Conservation (phyloP, 53 echinoderm and acorn worm species). For the Apostichopus leukothele region DNA sequence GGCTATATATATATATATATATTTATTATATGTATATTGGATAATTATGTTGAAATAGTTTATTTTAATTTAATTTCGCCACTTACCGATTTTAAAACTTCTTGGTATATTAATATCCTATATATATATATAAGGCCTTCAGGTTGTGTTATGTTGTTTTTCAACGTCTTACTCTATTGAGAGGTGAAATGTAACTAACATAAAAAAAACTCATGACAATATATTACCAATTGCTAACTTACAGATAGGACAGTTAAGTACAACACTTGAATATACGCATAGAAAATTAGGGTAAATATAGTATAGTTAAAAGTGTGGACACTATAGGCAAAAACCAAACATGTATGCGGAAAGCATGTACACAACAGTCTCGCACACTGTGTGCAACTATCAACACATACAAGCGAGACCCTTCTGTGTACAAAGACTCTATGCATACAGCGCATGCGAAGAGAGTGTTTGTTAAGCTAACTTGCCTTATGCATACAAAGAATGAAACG, state of each 20-base stretch:
- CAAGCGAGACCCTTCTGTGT: slow-evolving; percentile 12
- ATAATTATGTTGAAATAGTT: too few relatives aligned
- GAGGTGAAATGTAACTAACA: slow-evolving; percentile 25
- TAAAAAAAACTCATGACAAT: not conserved
- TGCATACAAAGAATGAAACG: slow-evolving; percentile 24
- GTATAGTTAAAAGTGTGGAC: slow-evolving; percentile 45
- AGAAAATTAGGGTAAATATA: slow-evolving; percentile 38
- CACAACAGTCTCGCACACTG: not conserved
- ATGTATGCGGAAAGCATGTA: slow-evolving; percentile 24
- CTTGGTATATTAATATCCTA: not conserved
- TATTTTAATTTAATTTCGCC: not conserved
- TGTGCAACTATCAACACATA: slow-evolving; percentile 18
- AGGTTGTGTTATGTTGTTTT: not conserved
- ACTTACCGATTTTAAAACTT: slow-evolving; percentile 7
- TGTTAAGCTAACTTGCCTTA: slow-evolving; percentile 43
- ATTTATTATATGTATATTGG: too few relatives aligned
- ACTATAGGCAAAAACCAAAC: slow-evolving; percentile 24
- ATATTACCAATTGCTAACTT: not conserved
- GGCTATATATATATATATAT: too few relatives aligned
- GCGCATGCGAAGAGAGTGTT: slow-evolving; percentile 24
- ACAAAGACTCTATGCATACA: slow-evolving; percentile 34
- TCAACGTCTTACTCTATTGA: slow-evolving; percentile 20
- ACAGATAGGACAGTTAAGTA: slow-evolving; percentile 11
- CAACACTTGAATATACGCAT: slow-evolving; percentile 34
- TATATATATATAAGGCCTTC: not conserved